These are phyloP conservation scores for Ageneiosus marmoratus DNA, from an alignment of 2,113 vertebrate species.

Conservation along the genomic window DNA sequence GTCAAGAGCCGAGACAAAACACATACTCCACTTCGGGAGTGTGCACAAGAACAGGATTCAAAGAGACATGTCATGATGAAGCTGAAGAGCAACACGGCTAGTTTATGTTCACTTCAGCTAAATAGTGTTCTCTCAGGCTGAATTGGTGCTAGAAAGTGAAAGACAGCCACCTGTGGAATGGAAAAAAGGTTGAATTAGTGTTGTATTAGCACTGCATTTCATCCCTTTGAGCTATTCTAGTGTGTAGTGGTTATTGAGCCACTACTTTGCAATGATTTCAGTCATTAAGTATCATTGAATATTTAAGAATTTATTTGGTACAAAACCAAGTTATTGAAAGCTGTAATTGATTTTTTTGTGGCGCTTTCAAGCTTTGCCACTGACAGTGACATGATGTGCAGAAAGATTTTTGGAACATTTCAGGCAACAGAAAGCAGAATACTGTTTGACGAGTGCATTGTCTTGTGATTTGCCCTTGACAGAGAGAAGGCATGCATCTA, in stretches of 20 bases:
- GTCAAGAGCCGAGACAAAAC: constrained; percentile 43
- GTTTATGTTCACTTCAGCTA: not conserved
- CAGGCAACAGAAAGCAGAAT: constrained; percentile 1
- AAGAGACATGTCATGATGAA: constrained; percentile 10
- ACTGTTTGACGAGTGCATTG: not conserved
- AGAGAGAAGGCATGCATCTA: not conserved
- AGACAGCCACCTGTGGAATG: not conserved
- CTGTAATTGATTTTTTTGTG: not conserved
- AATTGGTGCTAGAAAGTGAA: not conserved
- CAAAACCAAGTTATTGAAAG: not conserved
- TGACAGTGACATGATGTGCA: not conserved
- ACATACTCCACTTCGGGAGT: constrained; percentile 21
- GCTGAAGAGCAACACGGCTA: not conserved
- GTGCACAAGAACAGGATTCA: not conserved
- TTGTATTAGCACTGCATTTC: not conserved
- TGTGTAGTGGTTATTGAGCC: not conserved
- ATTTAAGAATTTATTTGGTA: not conserved
- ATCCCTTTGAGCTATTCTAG: too few species aligned
- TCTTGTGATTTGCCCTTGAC: constrained; percentile 15
- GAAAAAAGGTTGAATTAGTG: not conserved
- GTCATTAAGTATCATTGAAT: not conserved
- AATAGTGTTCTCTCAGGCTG: not conserved
- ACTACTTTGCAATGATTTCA: not conserved
- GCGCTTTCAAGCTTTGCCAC: not conserved
- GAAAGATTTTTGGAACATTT: not conserved